Evolutionary conservation across 2,113 vertebrate species (phyloP).

Genomic region (Nipponia nippon): DNA sequence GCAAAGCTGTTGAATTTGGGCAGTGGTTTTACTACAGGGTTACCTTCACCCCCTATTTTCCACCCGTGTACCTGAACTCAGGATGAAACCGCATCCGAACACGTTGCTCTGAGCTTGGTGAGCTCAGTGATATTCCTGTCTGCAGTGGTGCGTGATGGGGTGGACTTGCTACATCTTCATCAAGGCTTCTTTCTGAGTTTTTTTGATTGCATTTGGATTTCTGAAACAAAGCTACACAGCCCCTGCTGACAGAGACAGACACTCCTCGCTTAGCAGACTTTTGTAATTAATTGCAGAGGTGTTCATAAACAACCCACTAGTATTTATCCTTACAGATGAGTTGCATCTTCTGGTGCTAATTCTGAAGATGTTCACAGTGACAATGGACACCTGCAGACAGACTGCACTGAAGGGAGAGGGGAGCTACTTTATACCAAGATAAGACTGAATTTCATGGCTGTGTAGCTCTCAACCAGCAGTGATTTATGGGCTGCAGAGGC

Average conservation of each 20-base stretch:
- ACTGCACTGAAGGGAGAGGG: not conserved
- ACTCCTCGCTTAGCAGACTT: accelerated
- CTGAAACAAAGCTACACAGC: not conserved
- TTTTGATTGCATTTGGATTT: not conserved
- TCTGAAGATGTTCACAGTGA: not conserved
- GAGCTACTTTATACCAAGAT: not conserved
- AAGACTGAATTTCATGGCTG: not conserved
- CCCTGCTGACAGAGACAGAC: not conserved
- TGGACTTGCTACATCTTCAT: not conserved
- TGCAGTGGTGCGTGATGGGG: not conserved
- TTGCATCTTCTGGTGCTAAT: not conserved
- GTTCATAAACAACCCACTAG: not conserved
- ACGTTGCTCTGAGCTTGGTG: too few relatives aligned
- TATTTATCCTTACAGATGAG: not conserved
- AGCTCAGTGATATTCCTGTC: not conserved
- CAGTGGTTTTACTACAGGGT: not conserved
- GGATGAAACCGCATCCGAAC: not conserved
- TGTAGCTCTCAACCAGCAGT: not conserved
- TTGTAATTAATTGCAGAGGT: not conserved
- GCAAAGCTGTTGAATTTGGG: not conserved
- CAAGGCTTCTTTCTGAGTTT: not conserved
- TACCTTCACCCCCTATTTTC: not conserved
- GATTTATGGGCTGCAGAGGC: not conserved
- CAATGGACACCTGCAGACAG: not conserved
- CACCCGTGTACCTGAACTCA: accelerated